Percentiles rank a stretch among this genome's conserved stretches.
These are phyloP conservation scores for Pycnomerus fuliginosus DNA, from an alignment of 2,888 invertebrate species.

Conservation along the genomic window DNA sequence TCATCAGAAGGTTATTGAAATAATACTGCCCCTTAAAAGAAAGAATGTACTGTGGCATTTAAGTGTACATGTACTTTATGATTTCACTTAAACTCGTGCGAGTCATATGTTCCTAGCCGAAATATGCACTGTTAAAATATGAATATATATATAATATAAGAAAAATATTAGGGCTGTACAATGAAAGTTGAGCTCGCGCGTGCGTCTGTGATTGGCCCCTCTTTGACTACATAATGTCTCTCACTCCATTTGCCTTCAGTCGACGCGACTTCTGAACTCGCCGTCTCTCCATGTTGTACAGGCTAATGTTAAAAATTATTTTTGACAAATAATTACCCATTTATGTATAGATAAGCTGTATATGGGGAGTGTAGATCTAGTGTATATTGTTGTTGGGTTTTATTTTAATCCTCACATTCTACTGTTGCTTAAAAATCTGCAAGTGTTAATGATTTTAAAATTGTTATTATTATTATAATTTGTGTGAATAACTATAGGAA, in stretches of 20 bases:
- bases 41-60: conserved; percentile 30
- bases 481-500: no score
- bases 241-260: conserved; percentile 29
- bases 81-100: conserved; percentile 41
- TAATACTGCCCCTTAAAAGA: conserved; percentile 34
- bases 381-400: conserved; percentile 52
- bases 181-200: conserved; percentile 36
- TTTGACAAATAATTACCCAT: conserved; percentile 52
- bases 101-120: conserved; percentile 50
- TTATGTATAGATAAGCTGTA: conserved; percentile 48
- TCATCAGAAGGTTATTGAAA: conserved; percentile 29
- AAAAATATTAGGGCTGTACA: conserved; percentile 43
- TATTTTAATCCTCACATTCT: conserved; percentile 35
- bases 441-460: conserved; percentile 2
- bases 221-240: conserved; percentile 21
- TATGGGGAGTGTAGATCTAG: conserved; percentile 51
- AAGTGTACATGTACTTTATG: conserved; percentile 43
- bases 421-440: conserved; percentile 40
- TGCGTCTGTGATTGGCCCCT: conserved; percentile 50
- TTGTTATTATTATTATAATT: not conserved
- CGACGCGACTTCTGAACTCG: conserved; percentile 33
- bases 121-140: conserved; percentile 44
- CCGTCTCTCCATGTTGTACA: conserved; percentile 48
- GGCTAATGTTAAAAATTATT: conserved; percentile 52
- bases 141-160: conserved; percentile 41